These are phyloP conservation scores for Crotalus tigris DNA, from an alignment of 2,113 vertebrate species.

Conservation along the genomic window DNA sequence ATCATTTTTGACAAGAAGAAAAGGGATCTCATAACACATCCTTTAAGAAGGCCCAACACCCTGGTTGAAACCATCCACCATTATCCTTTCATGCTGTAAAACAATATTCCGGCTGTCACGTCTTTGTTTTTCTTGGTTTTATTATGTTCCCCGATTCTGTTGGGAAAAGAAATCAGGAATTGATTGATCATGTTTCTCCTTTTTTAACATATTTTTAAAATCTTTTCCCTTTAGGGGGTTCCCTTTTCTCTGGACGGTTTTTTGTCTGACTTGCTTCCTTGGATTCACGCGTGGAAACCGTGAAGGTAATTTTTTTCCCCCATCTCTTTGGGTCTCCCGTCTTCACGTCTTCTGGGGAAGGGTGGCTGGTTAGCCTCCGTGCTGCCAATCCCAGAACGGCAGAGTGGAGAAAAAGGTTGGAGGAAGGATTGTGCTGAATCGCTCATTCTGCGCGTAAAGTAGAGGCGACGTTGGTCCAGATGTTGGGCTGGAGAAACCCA, in stretches of 20 bases:
- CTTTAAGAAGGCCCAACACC: neutral
- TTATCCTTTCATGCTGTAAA: neutral
- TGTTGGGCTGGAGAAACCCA: neutral
- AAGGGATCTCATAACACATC: too few species aligned
- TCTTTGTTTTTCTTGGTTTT: neutral
- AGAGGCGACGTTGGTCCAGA: neutral
- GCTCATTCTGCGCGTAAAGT: neutral
- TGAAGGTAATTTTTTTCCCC: conserved; percentile 82
- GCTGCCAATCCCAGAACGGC: neutral
- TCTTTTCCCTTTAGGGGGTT: conserved; percentile 79
- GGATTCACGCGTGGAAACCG: conserved; percentile 87
- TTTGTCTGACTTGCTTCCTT: conserved; percentile 88
- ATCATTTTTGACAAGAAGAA: neutral
- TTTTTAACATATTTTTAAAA: conserved; percentile 47
- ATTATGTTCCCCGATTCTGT: neutral
- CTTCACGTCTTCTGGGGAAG: neutral
- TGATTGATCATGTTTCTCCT: neutral
- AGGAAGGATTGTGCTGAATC: neutral
- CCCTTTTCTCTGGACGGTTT: conserved; percentile 87
- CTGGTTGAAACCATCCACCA: neutral
- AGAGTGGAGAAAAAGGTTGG: neutral
- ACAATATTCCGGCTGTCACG: neutral
- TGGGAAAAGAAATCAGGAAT: neutral
- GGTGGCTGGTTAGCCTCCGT: neutral
- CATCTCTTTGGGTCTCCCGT: neutral